phyloP scores from a whole-genome alignment of 2,888 invertebrate species.

The Agrochola litura region DNA sequence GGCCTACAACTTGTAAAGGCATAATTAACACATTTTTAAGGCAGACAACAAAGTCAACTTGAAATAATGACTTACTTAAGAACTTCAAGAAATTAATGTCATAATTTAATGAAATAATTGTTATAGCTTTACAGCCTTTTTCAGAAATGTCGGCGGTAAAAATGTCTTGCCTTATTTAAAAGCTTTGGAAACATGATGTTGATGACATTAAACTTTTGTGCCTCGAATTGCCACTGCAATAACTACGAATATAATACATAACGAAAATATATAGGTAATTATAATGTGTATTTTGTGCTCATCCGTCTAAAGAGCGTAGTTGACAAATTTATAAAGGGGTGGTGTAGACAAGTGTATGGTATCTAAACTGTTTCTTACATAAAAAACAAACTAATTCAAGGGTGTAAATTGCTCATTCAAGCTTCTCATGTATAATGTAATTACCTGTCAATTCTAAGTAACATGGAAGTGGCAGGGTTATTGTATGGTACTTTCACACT shows the following conservation, averaged over 20 bases:
- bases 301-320: neutral
- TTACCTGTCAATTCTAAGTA: conserved; percentile 20
- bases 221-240: neutral
- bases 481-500: conserved; percentile 50
- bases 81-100: conserved; percentile 18
- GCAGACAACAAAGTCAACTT: neutral
- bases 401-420: conserved; percentile 37
- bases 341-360: no score
- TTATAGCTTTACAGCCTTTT: conserved; percentile 18
- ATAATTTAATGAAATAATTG: conserved; percentile 39
- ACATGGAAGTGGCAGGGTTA: conserved; percentile 45
- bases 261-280: neutral
- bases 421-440: conserved; percentile 20
- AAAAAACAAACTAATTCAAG: neutral
- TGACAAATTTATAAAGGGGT: no score
- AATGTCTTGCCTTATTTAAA: neutral
- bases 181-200: neutral
- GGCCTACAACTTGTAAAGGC: neutral
- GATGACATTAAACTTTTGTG: conserved; percentile 5
- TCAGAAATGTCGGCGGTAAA: neutral
- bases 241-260: neutral
- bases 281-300: neutral
- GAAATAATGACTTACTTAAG: conserved; percentile 15
- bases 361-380: neutral
- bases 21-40: conserved; percentile 23